These are phyloP conservation scores for Cylloceria caligata DNA, from an alignment of 2,888 invertebrate genomes.

Conservation along the genomic window DNA sequence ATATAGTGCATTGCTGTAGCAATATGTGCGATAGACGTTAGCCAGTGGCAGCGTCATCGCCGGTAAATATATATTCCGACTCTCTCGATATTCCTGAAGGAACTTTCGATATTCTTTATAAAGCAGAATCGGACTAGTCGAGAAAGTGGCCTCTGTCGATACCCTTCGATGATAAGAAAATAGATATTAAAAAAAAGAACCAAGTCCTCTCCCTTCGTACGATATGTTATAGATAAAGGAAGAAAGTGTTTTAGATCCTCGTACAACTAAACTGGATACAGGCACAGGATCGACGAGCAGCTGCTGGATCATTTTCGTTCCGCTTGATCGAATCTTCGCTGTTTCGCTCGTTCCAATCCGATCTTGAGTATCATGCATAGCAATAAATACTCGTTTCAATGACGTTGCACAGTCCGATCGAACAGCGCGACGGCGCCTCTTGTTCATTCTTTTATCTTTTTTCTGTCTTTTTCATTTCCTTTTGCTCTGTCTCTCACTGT, in stretches of 20 bases:
- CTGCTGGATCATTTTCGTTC: conserved; percentile 18
- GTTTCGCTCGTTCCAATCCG: background rate
- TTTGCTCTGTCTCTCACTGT: conserved; percentile 2
- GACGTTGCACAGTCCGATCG: conserved; percentile 31
- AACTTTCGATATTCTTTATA: conserved; percentile 16
- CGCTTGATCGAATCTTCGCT: conserved; percentile 4
- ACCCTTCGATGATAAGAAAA: conserved; percentile 29
- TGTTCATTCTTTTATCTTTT: conserved; percentile 3
- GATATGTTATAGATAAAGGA: conserved; percentile 22
- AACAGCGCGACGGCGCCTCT: conserved; percentile 12
- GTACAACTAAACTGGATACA: background rate
- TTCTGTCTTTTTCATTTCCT: background rate
- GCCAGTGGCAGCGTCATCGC: background rate
- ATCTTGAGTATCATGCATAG: conserved; percentile 23
- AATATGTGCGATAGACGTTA: background rate
- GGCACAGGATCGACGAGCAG: conserved; percentile 6
- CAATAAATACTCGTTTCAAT: conserved; percentile 37
- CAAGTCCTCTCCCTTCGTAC: background rate
- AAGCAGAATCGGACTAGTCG: background rate
- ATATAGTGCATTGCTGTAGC: background rate
- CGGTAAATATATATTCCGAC: background rate
- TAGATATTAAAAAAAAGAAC: conserved; percentile 26
- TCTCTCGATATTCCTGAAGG: background rate
- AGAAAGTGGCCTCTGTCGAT: conserved; percentile 23
- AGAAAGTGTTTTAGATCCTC: conserved; percentile 19